Percentiles rank a stretch among this genome's conserved stretches.
These are phyloP conservation scores for Sminthurides aquaticus DNA, from an alignment of 2,888 invertebrate genomes.

Conservation along the genomic window DNA sequence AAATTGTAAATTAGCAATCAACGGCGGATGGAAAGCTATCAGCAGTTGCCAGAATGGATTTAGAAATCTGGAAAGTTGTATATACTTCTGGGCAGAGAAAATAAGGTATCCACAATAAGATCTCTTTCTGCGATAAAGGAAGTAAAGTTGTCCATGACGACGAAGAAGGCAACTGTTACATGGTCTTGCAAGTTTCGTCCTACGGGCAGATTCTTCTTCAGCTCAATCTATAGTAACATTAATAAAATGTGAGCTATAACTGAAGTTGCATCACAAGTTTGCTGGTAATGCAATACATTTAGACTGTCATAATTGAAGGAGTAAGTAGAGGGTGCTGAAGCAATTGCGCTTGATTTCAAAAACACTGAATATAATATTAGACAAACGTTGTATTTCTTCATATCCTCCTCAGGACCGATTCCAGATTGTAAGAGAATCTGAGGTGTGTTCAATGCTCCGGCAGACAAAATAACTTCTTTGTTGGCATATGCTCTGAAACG, in stretches of 20 bases:
- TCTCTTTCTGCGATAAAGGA: conserved; percentile 17
- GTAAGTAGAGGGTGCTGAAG: no score
- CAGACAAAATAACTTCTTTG: conserved; percentile 23
- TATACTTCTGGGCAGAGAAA: not conserved
- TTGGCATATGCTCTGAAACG: conserved; percentile 8
- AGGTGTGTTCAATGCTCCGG: conserved; percentile 22
- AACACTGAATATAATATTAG: not conserved
- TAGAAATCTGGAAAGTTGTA: no score
- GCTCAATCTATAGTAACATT: conserved; percentile 13
- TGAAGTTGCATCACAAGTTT: no score
- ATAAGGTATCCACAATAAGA: not conserved
- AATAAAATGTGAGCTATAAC: no score
- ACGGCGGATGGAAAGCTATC: no score
- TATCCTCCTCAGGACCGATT: conserved; percentile 18
- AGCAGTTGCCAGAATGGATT: not conserved
- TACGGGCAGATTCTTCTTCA: conserved; percentile 13
- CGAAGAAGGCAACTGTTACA: conserved; percentile 6
- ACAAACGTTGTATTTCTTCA: conserved; percentile 8
- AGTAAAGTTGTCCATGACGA: conserved; percentile 13
- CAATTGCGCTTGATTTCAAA: no score
- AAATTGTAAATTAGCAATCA: no score
- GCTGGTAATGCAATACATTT: no score
- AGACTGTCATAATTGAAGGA: no score
- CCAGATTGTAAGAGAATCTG: conserved; percentile 20
- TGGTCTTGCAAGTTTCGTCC: conserved; percentile 20